A percentile compares a stretch with the other conserved stretches of the same genome.
Evolutionary conservation across 2,888 invertebrate species (phyloP).

Genomic region (Chaitophorus viminalis): DNA sequence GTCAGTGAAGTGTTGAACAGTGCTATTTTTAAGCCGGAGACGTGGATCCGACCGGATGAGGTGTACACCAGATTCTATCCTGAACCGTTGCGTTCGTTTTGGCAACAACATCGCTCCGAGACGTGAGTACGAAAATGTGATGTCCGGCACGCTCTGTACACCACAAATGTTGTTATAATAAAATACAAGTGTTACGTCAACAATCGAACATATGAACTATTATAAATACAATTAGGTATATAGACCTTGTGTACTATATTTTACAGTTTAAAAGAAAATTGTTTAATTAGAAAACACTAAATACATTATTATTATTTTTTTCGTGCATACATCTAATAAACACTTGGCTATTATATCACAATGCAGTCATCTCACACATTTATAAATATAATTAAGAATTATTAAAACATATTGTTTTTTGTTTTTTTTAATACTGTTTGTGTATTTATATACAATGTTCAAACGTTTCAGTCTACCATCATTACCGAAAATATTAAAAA

Average conservation of each 20-base stretch:
- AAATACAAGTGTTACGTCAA: not conserved
- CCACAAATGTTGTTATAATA: too few relatives aligned
- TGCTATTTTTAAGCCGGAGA: slow-evolving; percentile 40
- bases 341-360: too few relatives aligned
- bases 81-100: not conserved
- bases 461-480: not conserved
- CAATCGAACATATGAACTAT: not conserved
- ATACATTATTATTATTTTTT: too few relatives aligned
- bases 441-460: not conserved
- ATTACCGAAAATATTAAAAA: not conserved
- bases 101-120: slow-evolving; percentile 7
- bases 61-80: not conserved
- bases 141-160: not conserved
- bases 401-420: not conserved
- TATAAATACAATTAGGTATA: not conserved
- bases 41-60: not conserved
- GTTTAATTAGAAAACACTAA: slow-evolving; percentile 1
- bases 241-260: not conserved
- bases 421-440: not conserved
- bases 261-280: not conserved
- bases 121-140: not conserved
- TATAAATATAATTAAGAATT: not conserved
- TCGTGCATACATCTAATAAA: too few relatives aligned
- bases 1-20: slow-evolving; percentile 15
- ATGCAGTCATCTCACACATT: not conserved